phyloP scores from a whole-genome alignment of 2,797 vertebrate genomes.

The Anas capensis region DNA sequence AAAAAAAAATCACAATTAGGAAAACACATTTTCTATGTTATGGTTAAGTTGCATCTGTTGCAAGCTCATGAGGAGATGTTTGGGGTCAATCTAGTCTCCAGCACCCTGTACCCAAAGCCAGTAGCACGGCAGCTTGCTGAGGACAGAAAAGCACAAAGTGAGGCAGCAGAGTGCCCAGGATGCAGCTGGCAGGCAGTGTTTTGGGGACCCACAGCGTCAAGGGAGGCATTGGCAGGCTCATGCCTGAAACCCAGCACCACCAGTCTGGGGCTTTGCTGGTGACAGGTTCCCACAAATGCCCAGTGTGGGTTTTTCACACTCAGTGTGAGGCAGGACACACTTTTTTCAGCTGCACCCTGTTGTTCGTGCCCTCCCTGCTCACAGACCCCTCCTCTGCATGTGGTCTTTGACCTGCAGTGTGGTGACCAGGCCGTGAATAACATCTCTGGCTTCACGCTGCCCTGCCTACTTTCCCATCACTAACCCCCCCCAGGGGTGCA shows the following conservation, averaged over 20 bases:
- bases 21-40: not conserved
- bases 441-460: not conserved
- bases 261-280: not conserved
- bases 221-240: not conserved
- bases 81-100: not conserved
- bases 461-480: fast-evolving
- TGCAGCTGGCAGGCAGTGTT: not conserved
- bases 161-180: not conserved
- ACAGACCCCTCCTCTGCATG: not conserved
- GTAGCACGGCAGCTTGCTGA: not conserved
- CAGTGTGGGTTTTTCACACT: not conserved
- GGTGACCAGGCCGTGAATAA: not conserved
- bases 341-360: not conserved
- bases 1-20: not conserved
- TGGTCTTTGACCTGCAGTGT: not conserved
- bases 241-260: not conserved
- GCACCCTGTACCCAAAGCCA: not conserved
- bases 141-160: not conserved
- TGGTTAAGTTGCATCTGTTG: not conserved
- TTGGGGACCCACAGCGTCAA: not conserved
- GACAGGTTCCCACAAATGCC: fast-evolving
- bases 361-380: not conserved
- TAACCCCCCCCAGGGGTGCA: not conserved
- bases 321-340: not conserved
- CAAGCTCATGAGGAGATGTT: not conserved